Percentiles rank a stretch among this genome's conserved stretches.
Evolutionary conservation across 2,113 vertebrate species (phyloP).

Genomic region (Clarias magur): DNA sequence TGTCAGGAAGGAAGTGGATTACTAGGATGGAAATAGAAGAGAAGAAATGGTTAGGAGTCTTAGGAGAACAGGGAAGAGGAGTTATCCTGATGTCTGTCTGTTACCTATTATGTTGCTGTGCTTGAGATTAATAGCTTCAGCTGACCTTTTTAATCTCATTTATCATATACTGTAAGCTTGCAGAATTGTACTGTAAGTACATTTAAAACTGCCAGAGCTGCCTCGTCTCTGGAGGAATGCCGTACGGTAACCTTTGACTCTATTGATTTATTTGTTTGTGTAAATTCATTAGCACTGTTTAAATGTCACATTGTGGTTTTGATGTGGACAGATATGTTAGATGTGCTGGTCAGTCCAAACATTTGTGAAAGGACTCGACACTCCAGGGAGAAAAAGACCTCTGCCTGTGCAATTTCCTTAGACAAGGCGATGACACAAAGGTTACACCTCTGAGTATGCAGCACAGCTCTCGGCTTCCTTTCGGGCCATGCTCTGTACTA

Average conservation of each 20-base stretch:
- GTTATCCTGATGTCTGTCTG: not conserved
- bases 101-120: not conserved
- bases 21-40: not conserved
- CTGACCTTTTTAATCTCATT: constrained; percentile 39
- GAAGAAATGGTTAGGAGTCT: not conserved
- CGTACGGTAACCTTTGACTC: not conserved
- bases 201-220: not conserved
- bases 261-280: constrained; percentile 8
- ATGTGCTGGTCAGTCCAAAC: constrained; percentile 53
- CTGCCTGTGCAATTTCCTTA: constrained; percentile 64
- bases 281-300: constrained; percentile 13
- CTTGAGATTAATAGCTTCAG: constrained; percentile 19
- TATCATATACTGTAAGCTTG: constrained; percentile 22
- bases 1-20: not conserved
- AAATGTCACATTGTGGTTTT: constrained; percentile 25
- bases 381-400: constrained; percentile 65
- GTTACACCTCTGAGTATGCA: constrained; percentile 64
- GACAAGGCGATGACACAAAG: constrained; percentile 69
- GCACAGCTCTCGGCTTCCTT: constrained; percentile 48
- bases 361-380: constrained; percentile 56
- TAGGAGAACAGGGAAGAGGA: not conserved
- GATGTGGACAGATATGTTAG: constrained; percentile 9
- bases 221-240: not conserved
- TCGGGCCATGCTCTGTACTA: constrained; percentile 53
- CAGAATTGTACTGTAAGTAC: constrained; percentile 36